Conservation (phyloP, 1,140 invertebrate species). For the Euwallacea fornicatus region DNA sequence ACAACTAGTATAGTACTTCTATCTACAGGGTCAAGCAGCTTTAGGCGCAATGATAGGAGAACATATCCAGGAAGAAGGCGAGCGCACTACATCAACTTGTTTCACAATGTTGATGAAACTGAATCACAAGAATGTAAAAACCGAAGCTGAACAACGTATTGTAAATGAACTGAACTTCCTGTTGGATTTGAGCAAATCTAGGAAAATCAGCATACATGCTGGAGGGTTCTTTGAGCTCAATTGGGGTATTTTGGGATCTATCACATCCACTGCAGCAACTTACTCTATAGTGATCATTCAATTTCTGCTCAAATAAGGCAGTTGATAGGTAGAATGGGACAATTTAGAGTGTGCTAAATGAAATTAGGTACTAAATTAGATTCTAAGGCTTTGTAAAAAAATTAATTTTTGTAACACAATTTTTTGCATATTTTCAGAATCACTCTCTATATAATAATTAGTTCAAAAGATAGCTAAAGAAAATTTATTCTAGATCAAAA, state of each 20-base stretch:
- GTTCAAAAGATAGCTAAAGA: too few species aligned
- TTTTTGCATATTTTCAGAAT: too few species aligned
- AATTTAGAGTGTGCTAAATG: too few species aligned
- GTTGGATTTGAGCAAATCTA: constrained; percentile 18
- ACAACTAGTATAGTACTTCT: not conserved
- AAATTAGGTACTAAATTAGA: too few species aligned
- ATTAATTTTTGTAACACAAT: too few species aligned
- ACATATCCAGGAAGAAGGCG: constrained; percentile 9
- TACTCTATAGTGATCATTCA: constrained; percentile 9
- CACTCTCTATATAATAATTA: too few species aligned
- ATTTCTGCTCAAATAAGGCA: constrained; percentile 7
- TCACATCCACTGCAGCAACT: not conserved
- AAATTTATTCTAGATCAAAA: too few species aligned
- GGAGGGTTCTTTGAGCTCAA: constrained; percentile 25
- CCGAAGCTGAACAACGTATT: not conserved
- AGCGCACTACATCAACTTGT: constrained; percentile 5
- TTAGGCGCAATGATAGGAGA: constrained; percentile 17
- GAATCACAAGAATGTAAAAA: not conserved
- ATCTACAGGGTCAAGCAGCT: constrained; percentile 20
- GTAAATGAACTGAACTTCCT: constrained; percentile 6
- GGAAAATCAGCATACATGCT: constrained; percentile 15
- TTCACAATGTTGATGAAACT: constrained; percentile 15
- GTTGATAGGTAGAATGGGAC: too few species aligned
- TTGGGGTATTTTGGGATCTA: constrained; percentile 8
- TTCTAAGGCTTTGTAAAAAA: too few species aligned